Evolutionary conservation across 2,113 vertebrate species (phyloP).

Genomic region (Microcebus jonahi): DNA sequence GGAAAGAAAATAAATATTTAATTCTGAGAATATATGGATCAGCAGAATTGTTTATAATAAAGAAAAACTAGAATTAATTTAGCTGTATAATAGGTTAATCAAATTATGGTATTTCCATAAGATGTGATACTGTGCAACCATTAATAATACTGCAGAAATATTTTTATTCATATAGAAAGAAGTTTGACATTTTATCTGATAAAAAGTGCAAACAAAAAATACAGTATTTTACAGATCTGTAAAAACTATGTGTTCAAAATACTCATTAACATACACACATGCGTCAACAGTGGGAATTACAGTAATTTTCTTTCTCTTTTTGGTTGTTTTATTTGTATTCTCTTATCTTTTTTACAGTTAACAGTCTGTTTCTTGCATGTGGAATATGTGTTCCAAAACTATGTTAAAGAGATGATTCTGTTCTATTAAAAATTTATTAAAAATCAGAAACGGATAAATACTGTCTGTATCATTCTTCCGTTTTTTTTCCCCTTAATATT

Average conservation of each 20-base stretch:
- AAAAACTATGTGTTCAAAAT: not conserved
- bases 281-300: not conserved
- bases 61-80: slow-evolving; percentile 44
- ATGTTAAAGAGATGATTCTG: not conserved
- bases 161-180: slow-evolving; percentile 11
- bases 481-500: not conserved
- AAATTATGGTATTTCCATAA: not conserved
- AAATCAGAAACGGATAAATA: slow-evolving; percentile 37
- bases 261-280: not conserved
- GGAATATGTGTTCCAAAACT: not conserved
- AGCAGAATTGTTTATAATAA: slow-evolving; percentile 27
- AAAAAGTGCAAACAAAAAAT: not conserved
- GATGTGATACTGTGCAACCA: not conserved
- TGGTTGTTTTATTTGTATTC: not conserved
- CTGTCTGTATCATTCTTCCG: not conserved
- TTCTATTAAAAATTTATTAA: not conserved
- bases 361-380: not conserved
- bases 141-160: slow-evolving; percentile 6
- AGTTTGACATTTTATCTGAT: slow-evolving; percentile 34
- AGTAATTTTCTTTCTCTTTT: slow-evolving; percentile 12
- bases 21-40: not conserved
- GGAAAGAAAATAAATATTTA: not conserved
- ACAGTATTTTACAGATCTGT: not conserved
- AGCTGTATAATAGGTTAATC: not conserved
- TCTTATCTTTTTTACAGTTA: not conserved